Percentiles rank a stretch among this genome's conserved stretches.
These are phyloP conservation scores for Schizopygopsis malacanthus DNA, from an alignment of 2,797 vertebrate species.

Conservation along the genomic window DNA sequence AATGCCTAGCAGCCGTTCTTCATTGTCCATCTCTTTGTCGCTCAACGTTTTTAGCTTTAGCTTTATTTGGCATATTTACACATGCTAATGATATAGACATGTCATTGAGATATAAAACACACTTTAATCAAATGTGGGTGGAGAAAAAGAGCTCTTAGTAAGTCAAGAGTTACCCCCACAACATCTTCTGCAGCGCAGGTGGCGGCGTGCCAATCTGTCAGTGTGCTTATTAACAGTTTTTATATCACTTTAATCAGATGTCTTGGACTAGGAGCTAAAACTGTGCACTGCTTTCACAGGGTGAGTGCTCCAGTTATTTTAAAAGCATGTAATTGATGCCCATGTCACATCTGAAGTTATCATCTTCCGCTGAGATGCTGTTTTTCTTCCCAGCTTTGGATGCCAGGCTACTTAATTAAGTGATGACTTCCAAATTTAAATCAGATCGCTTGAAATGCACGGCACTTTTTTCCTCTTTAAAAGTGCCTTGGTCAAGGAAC, in stretches of 20 bases:
- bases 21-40: conserved; percentile 59
- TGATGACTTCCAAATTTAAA: conserved; percentile 76
- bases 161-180: conserved; percentile 70
- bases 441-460: conserved; percentile 69
- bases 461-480: conserved; percentile 65
- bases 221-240: conserved; percentile 72
- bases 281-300: conserved; percentile 54
- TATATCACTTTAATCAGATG: conserved; percentile 72
- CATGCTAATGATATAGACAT: conserved; percentile 70
- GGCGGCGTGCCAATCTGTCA: conserved; percentile 71
- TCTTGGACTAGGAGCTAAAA: conserved; percentile 72
- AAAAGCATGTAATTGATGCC: conserved; percentile 65
- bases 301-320: conserved; percentile 61
- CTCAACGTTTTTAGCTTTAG: conserved; percentile 44
- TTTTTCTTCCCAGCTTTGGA: conserved; percentile 62
- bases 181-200: conserved; percentile 64
- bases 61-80: conserved; percentile 63
- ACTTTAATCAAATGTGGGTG: conserved; percentile 69
- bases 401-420: conserved; percentile 76
- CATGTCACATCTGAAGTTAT: conserved; percentile 68
- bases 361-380: conserved; percentile 58
- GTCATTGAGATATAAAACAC: conserved; percentile 65
- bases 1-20: conserved; percentile 48
- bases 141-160: conserved; percentile 70
- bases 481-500: conserved; percentile 59